Percentiles rank a stretch among this genome's conserved stretches.
phyloP scores from a whole-genome alignment of 2,113 vertebrate species.

The Neolamprologus modestus region DNA sequence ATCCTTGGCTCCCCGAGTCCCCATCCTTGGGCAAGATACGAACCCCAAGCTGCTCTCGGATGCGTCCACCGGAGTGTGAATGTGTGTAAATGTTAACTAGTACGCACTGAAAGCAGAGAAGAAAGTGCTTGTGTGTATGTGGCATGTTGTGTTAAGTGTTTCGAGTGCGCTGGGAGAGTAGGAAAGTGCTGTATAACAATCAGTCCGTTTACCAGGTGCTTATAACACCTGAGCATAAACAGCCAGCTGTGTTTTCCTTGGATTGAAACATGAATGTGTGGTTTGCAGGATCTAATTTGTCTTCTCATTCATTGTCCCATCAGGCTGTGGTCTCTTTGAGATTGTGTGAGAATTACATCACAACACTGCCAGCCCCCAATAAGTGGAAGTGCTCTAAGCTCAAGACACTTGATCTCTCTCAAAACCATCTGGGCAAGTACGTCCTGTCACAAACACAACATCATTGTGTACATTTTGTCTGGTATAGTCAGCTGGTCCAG shows the following conservation, averaged over 20 bases:
- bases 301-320: not conserved
- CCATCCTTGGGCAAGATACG: not conserved
- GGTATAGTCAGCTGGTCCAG: not conserved
- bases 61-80: not conserved
- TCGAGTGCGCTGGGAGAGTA: not conserved
- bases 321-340: constrained; percentile 81
- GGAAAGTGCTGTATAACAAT: not conserved
- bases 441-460: constrained; percentile 29
- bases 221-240: not conserved
- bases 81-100: not conserved
- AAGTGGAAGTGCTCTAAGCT: constrained; percentile 88
- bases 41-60: not conserved
- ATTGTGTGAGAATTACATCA: constrained; percentile 83
- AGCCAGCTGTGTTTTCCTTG: not conserved
- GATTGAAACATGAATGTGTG: not conserved
- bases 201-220: not conserved
- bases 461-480: not conserved
- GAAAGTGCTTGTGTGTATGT: not conserved
- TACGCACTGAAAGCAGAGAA: not conserved
- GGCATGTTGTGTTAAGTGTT: not conserved
- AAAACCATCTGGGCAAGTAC: constrained; percentile 92
- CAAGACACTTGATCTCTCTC: constrained; percentile 89
- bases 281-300: not conserved
- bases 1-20: not conserved
- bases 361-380: constrained; percentile 72